Evolutionary conservation across 2,113 vertebrate genomes (phyloP).

Genomic region (Piprites chloris): DNA sequence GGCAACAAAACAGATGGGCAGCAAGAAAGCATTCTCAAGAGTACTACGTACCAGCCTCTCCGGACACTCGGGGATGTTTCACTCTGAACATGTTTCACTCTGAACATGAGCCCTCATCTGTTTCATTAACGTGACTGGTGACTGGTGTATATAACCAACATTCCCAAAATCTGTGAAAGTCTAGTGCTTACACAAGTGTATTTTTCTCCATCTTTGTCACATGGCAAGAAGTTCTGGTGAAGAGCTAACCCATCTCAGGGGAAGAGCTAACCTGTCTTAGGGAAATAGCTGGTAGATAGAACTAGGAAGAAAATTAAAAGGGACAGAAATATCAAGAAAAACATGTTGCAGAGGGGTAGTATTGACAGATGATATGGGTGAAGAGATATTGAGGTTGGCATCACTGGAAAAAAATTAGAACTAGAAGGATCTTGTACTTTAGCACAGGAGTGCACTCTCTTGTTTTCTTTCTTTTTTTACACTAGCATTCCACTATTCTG

Average conservation of each 20-base stretch:
- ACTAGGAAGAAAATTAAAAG: not conserved
- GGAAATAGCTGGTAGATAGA: not conserved
- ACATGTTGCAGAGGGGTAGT: not conserved
- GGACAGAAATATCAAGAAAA: not conserved
- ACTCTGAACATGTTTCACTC: not conserved
- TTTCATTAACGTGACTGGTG: not conserved
- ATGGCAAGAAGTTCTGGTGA: not conserved
- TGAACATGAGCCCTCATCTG: not conserved
- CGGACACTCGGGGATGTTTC: not conserved
- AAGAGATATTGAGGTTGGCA: not conserved
- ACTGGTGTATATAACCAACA: not conserved
- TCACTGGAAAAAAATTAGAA: not conserved
- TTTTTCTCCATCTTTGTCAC: not conserved
- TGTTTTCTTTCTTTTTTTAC: not conserved
- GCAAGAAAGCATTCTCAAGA: not conserved
- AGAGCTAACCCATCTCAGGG: not conserved
- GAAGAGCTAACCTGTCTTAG: not conserved
- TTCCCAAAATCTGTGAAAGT: not conserved
- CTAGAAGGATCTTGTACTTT: not conserved
- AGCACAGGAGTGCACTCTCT: not conserved
- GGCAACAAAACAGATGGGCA: not conserved
- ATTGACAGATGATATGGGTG: not conserved
- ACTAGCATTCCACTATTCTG: not conserved
- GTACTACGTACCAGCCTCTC: not conserved
- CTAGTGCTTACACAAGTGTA: not conserved